Conservation (phyloP, 2,113 vertebrate species). For the Phalacrocorax pelagicus region DNA sequence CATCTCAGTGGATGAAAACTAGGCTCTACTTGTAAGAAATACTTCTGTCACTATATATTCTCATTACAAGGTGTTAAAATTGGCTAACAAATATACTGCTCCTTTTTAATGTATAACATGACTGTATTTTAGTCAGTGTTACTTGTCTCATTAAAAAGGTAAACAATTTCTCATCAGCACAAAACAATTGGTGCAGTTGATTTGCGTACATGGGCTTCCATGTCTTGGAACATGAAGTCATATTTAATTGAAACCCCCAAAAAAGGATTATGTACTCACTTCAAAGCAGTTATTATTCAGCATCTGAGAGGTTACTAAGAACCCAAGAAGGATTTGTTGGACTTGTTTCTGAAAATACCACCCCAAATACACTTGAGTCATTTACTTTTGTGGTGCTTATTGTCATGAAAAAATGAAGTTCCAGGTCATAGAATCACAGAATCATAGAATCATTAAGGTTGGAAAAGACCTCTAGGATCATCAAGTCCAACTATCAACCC, state of each 20-base stretch:
- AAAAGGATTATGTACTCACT: background rate
- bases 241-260: background rate
- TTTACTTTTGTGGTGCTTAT: background rate
- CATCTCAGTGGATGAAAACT: background rate
- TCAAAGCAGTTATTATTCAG: background rate
- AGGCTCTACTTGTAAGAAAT: background rate
- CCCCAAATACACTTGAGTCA: background rate
- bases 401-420: background rate
- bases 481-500: too few relatives aligned
- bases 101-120: background rate
- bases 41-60: background rate
- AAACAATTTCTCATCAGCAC: background rate
- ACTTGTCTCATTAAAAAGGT: background rate
- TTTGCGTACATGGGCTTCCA: background rate
- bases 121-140: background rate
- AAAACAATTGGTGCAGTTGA: background rate
- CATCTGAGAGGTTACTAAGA: background rate
- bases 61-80: constrained; percentile 24
- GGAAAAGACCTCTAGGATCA: too few relatives aligned
- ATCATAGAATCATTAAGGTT: too few relatives aligned
- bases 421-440: background rate
- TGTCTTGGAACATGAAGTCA: background rate
- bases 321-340: background rate
- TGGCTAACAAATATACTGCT: background rate
- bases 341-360: background rate